phyloP scores from a whole-genome alignment of 2,113 vertebrate species.

The Thryonomys swinderianus region DNA sequence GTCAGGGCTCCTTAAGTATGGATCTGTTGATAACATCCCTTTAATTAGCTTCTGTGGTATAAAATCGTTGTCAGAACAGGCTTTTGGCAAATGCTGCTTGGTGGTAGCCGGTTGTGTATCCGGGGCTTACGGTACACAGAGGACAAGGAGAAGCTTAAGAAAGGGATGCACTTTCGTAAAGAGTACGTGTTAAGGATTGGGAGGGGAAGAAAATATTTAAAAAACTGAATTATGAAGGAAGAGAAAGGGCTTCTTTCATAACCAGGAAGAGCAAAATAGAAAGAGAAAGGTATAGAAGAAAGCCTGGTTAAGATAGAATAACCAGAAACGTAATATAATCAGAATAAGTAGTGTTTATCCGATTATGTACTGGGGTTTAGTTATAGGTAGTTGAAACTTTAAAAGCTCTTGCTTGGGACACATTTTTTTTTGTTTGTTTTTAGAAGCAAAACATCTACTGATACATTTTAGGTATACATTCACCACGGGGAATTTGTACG shows the following conservation, averaged over 20 bases:
- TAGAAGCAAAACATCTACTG: too few relatives aligned
- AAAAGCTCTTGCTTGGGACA: neutral
- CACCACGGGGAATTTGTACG: too few relatives aligned
- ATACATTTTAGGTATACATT: too few relatives aligned
- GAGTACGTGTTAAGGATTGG: neutral
- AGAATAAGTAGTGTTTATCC: neutral
- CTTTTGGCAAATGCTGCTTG: slow-evolving; percentile 30
- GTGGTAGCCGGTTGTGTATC: neutral
- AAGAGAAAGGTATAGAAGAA: neutral
- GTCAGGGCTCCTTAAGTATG: slow-evolving; percentile 55
- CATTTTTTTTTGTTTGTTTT: neutral
- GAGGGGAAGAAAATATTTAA: neutral
- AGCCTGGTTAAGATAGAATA: neutral
- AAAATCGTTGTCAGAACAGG: slow-evolving; percentile 57
- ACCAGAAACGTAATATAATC: neutral
- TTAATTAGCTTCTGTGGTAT: slow-evolving; percentile 54
- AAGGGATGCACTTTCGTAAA: neutral
- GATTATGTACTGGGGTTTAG: neutral
- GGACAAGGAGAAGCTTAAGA: slow-evolving; percentile 43
- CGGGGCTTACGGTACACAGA: neutral
- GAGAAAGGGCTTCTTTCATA: neutral
- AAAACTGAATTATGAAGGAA: neutral
- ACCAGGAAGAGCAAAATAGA: neutral
- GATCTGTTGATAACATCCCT: slow-evolving; percentile 47
- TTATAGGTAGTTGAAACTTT: neutral